A percentile compares a stretch with the other conserved stretches of the same genome.
Conservation (phyloP, 2,113 vertebrate genomes). For the Stegastes partitus region DNA sequence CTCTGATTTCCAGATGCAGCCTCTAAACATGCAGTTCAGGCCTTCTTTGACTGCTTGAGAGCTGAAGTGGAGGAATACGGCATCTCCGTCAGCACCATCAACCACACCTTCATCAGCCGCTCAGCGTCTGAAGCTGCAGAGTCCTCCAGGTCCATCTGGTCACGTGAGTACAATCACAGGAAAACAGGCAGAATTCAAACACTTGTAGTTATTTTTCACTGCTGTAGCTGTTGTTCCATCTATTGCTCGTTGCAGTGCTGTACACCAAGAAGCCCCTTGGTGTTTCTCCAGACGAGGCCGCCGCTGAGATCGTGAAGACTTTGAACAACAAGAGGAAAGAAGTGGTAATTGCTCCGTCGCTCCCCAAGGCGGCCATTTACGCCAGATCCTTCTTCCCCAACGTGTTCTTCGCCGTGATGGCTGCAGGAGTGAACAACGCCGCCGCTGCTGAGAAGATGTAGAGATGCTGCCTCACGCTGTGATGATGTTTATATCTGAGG, state of each 20-base stretch:
- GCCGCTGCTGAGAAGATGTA: constrained; percentile 75
- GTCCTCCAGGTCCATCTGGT: constrained; percentile 69
- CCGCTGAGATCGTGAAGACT: constrained; percentile 88
- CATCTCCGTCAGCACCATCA: constrained; percentile 93
- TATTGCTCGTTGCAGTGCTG: constrained; percentile 80
- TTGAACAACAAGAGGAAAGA: constrained; percentile 91
- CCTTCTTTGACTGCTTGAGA: constrained; percentile 95
- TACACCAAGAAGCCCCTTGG: constrained; percentile 87
- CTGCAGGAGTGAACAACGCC: constrained; percentile 89
- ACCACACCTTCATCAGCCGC: constrained; percentile 90
- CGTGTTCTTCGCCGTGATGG: constrained; percentile 92
- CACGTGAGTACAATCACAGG: constrained; percentile 61
- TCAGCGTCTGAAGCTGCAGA: neutral
- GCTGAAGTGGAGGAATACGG: constrained; percentile 94
- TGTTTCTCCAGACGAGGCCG: constrained; percentile 87
- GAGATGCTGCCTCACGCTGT: neutral
- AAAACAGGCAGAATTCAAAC: no score
- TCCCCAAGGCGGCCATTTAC: constrained; percentile 91
- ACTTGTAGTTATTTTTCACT: no score
- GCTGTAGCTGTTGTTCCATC: no score
- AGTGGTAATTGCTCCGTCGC: constrained; percentile 90
- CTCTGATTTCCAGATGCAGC: constrained; percentile 87
- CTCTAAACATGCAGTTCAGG: constrained; percentile 94
- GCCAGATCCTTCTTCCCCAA: constrained; percentile 90
- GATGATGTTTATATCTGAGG: no score